A percentile compares a stretch with the other conserved stretches of the same genome.
These are phyloP conservation scores for Zele albiditarsus DNA, from an alignment of 2,888 invertebrate species.

Conservation along the genomic window DNA sequence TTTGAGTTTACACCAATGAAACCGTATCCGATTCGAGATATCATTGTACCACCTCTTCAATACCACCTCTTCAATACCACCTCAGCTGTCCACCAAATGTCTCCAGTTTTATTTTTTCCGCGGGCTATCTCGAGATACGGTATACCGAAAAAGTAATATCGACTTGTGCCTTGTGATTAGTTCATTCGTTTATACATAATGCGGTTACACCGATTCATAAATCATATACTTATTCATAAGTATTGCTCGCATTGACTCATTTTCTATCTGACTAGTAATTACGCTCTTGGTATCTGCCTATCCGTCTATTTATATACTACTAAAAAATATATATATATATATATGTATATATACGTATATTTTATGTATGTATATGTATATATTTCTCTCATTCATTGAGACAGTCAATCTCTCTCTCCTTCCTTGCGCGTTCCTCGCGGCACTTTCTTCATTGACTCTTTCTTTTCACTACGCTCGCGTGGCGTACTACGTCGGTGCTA, in stretches of 20 bases:
- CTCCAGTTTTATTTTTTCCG: no score
- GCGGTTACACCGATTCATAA: no score
- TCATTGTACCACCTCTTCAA: no score
- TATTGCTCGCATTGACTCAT: not conserved
- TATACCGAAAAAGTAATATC: not conserved
- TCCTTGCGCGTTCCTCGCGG: slow-evolving; percentile 52
- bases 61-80: no score
- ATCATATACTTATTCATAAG: not conserved
- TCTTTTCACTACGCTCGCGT: slow-evolving; percentile 72
- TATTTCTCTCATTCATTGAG: slow-evolving; percentile 71
- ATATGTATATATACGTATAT: slow-evolving; percentile 30
- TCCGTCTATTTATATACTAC: not conserved
- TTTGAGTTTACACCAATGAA: no score
- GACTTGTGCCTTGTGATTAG: not conserved
- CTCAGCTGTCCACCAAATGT: no score
- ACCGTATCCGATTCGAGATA: no score
- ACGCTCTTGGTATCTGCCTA: slow-evolving; percentile 41
- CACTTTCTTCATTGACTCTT: slow-evolving; percentile 73
- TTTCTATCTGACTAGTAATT: slow-evolving; percentile 46
- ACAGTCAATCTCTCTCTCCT: slow-evolving; percentile 50
- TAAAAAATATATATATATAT: not conserved
- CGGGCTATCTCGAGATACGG: no score
- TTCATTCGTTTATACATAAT: not conserved
- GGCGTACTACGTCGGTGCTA: slow-evolving; percentile 44
- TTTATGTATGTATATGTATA: slow-evolving; percentile 48